Percentiles rank a stretch among this genome's conserved stretches.
Conservation (phyloP, 2,888 invertebrate species). For the Lymantria monacha region DNA sequence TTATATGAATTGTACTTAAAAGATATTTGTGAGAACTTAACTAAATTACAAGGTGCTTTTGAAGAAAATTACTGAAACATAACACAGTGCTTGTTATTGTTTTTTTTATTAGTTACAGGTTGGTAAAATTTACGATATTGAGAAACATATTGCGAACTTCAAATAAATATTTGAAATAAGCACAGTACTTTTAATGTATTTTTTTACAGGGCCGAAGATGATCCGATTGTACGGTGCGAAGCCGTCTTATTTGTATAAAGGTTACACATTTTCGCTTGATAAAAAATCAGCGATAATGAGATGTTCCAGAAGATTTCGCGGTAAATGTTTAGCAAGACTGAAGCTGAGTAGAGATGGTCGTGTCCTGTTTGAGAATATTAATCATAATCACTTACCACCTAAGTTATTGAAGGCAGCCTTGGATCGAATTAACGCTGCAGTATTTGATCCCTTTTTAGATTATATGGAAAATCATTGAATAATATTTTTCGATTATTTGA, state of each 20-base stretch:
- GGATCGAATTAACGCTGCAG: neutral
- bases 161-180: too few species aligned
- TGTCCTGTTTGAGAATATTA: constrained; percentile 21
- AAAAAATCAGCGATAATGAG: constrained; percentile 7
- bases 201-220: neutral
- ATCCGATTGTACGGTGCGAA: constrained; percentile 7
- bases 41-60: too few species aligned
- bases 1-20: too few species aligned
- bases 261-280: constrained; percentile 17
- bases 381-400: constrained; percentile 31
- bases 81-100: too few species aligned
- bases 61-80: too few species aligned
- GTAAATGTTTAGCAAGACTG: constrained; percentile 22
- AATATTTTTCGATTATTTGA: too few species aligned
- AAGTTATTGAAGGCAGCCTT: neutral
- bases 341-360: constrained; percentile 18
- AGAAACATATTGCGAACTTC: too few species aligned
- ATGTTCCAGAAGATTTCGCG: constrained; percentile 14
- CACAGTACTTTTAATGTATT: neutral
- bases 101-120: too few species aligned
- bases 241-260: constrained; percentile 11
- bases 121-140: too few species aligned
- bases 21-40: too few species aligned
- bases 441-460: neutral
- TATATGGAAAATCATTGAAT: too few species aligned